Percentiles rank a stretch among this genome's conserved stretches.
These are phyloP conservation scores for Takifugu flavidus DNA, from an alignment of 2,113 vertebrate species.

Conservation along the genomic window DNA sequence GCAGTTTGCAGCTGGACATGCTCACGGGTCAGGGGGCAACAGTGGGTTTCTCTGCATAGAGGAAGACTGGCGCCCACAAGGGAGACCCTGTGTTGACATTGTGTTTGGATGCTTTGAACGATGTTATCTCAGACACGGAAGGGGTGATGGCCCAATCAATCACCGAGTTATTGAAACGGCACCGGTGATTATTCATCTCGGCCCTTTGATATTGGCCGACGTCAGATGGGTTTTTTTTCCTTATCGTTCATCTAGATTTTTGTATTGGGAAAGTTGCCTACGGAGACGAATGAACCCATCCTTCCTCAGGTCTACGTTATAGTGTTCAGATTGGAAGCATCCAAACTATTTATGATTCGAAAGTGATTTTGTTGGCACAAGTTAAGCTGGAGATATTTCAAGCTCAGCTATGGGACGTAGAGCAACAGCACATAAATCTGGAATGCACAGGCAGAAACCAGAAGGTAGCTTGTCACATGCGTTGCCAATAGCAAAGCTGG, in stretches of 20 bases:
- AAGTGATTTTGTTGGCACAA: slow-evolving; percentile 47
- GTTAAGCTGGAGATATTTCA: slow-evolving; percentile 36
- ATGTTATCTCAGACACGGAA: slow-evolving; percentile 71
- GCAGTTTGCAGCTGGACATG: slow-evolving; percentile 62
- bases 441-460: slow-evolving; percentile 3
- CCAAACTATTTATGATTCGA: slow-evolving; percentile 48
- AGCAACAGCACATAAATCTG: slow-evolving; percentile 41
- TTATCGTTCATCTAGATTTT: slow-evolving; percentile 26
- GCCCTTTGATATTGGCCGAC: slow-evolving; percentile 58
- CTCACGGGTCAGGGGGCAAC: slow-evolving; percentile 54
- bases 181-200: slow-evolving; percentile 63
- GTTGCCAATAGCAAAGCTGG: slow-evolving; percentile 32
- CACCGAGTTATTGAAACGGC: slow-evolving; percentile 66
- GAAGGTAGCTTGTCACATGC: slow-evolving; percentile 13
- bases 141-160: slow-evolving; percentile 60
- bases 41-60: slow-evolving; percentile 47
- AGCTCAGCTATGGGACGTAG: slow-evolving; percentile 33
- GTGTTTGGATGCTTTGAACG: slow-evolving; percentile 67
- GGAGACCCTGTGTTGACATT: slow-evolving; percentile 66
- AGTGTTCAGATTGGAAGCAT: neutral
- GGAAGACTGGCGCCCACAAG: slow-evolving; percentile 45
- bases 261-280: slow-evolving; percentile 27
- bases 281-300: too few species aligned
- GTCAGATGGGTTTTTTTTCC: slow-evolving; percentile 35
- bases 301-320: slow-evolving; percentile 4